phyloP scores from a whole-genome alignment of 2,797 vertebrate genomes.

The Chrosomus eos region DNA sequence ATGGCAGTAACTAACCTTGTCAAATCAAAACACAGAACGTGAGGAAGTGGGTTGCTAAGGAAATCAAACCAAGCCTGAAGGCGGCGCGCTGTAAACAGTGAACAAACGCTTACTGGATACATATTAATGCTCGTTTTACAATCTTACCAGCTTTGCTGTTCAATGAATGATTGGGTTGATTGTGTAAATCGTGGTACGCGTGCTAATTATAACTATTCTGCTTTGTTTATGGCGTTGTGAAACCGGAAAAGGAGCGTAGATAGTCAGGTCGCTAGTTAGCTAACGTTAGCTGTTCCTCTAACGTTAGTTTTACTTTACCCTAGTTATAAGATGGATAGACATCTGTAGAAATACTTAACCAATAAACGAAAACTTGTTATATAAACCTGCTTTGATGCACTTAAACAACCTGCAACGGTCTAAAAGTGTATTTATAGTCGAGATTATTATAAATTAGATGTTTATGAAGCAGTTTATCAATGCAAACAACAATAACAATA shows the following conservation, averaged over 20 bases:
- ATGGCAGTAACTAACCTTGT: slow-evolving; percentile 11
- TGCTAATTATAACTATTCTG: not conserved
- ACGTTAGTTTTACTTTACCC: not conserved
- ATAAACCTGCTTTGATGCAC: not conserved
- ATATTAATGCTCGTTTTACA: slow-evolving; percentile 19
- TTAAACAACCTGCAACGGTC: not conserved
- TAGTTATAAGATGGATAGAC: not conserved
- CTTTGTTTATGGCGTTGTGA: not conserved
- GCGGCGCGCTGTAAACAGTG: slow-evolving; percentile 29
- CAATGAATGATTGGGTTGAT: slow-evolving; percentile 7
- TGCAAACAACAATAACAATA: not conserved
- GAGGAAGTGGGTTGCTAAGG: slow-evolving; percentile 70
- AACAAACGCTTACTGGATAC: not conserved
- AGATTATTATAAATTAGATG: not conserved
- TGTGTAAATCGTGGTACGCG: slow-evolving; percentile 10
- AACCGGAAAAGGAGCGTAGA: not conserved
- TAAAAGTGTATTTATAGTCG: not conserved
- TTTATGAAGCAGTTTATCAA: not conserved
- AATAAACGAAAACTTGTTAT: too few species aligned
- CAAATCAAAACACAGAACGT: not conserved
- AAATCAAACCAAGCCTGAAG: slow-evolving; percentile 60
- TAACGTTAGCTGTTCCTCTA: not conserved
- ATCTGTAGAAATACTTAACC: not conserved
- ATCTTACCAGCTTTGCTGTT: not conserved
- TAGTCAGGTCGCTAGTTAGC: not conserved